phyloP scores from a whole-genome alignment of 2,888 invertebrate genomes.

The Caenorhabditis sp. region DNA sequence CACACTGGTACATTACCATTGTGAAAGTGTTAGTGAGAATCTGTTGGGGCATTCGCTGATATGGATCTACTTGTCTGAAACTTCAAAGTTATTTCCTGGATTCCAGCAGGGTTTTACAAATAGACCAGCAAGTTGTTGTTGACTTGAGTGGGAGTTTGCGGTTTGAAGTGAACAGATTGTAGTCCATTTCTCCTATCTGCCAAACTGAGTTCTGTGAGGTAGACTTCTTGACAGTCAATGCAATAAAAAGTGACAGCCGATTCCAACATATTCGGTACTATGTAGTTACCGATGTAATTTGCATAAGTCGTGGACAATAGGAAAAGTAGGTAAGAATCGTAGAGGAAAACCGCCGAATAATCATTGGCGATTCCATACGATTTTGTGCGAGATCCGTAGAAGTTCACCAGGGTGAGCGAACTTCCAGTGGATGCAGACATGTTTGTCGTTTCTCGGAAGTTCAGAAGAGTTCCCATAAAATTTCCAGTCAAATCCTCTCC shows the following conservation, averaged over 20 bases:
- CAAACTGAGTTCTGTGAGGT: conserved; percentile 4
- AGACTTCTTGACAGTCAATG: conserved; percentile 10
- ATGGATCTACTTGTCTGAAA: conserved; percentile 15
- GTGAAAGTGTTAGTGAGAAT: conserved; percentile 34
- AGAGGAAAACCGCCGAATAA: conserved; percentile 4
- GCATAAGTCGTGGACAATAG: not conserved
- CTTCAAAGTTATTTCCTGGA: not conserved
- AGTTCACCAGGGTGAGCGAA: conserved; percentile 35
- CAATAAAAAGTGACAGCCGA: conserved; percentile 23
- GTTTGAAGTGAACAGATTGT: conserved; percentile 23
- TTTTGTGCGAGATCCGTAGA: conserved; percentile 13
- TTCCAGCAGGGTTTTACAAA: not conserved
- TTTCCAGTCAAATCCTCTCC: conserved; percentile 28
- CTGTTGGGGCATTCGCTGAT: conserved; percentile 9
- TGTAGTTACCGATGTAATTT: not conserved
- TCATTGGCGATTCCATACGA: conserved; percentile 44
- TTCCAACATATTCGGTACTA: not conserved
- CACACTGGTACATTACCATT: conserved; percentile 13
- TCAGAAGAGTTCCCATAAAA: conserved; percentile 18
- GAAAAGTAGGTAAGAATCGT: not conserved
- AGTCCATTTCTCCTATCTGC: not conserved
- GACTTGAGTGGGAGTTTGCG: conserved; percentile 21
- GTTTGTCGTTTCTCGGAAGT: not conserved
- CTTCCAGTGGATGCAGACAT: conserved; percentile 12
- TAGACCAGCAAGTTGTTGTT: conserved; percentile 12